Evolutionary conservation across 2,113 vertebrate species (phyloP).

Genomic region (Nettapus auritus): DNA sequence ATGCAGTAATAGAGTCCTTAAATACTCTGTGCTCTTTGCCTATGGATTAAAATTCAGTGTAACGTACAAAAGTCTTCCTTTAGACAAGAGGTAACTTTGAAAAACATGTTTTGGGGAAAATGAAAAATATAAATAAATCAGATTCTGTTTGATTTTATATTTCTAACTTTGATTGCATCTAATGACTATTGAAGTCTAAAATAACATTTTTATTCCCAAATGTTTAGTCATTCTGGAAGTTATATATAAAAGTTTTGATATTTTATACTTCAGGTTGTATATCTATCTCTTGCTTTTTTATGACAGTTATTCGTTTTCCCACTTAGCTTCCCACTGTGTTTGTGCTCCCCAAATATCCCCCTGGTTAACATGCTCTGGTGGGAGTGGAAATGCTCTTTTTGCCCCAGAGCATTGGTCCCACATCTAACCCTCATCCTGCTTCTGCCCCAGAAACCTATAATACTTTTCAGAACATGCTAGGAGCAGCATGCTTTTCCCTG

Average conservation of each 20-base stretch:
- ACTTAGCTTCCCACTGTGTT: neutral
- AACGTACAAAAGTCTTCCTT: neutral
- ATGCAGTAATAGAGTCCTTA: neutral
- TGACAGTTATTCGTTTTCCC: neutral
- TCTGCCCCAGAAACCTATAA: neutral
- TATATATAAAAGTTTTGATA: neutral
- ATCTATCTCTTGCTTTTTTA: neutral
- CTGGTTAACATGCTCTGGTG: neutral
- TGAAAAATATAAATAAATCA: neutral
- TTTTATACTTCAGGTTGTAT: neutral
- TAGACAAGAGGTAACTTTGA: neutral
- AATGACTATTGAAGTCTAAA: neutral
- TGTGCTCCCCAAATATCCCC: neutral
- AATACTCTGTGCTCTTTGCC: neutral
- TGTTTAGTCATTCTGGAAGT: neutral
- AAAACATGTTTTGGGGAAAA: neutral
- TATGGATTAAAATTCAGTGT: neutral
- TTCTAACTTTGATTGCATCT: neutral
- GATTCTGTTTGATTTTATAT: neutral
- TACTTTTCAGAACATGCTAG: neutral
- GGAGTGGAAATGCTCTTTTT: neutral
- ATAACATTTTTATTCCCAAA: neutral
- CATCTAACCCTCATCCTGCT: fast-evolving
- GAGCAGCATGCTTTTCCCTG: fast-evolving
- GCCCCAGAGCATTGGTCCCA: neutral